Evolutionary conservation across 2,113 vertebrate species (phyloP), one percentile per base, ranked within the genome.

Genomic region (Setophaga petechia): DNA sequence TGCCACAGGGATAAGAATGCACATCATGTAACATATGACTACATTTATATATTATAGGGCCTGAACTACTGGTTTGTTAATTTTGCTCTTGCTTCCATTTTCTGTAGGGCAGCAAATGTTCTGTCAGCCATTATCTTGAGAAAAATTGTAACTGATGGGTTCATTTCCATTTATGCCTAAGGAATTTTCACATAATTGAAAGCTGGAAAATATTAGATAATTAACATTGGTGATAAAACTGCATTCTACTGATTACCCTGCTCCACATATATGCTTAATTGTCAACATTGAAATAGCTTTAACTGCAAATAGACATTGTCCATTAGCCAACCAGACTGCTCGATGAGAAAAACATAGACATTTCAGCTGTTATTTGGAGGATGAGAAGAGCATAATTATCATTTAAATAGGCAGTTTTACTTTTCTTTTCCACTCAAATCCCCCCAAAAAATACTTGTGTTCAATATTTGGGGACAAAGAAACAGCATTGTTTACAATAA

Each of bases 291-390:
- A 93, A 95, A 95, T 95, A 79, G 41, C 93, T 97, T 97, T 96
- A 97, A 97, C 96, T 97, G 97, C 97, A 98, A 97, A 98, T 93
- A 97, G 98, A 90, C 89, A 94, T 95, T 25, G 54, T 93, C 95
- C 94, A 93, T 96, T 97, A 96, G 94, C 96, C 96, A 97, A 96
- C 95, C 95, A 96, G 91, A 92, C 88, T 95, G 89, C 95, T 93
- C 83, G 59, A 95, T 92, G 90, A 84, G 89, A 85, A 95, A 85
- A 95, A 96, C 96, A 95, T 46, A 74, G 96, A 85, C 96, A 93
- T 79, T 97, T 95, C 55, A 89, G 91, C 87, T 88, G 92, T 94
- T 91, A 97, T 84, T 96, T 90, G 94, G 73, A 89, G 89, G 67
- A 83, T 82, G 57, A 95, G 67, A 94, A 78, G 46, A 74, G 76